A percentile compares a stretch with the other conserved stretches of the same genome.
These are phyloP conservation scores for Callimorpha dominula DNA, from an alignment of 2,888 invertebrate genomes.

Conservation along the genomic window DNA sequence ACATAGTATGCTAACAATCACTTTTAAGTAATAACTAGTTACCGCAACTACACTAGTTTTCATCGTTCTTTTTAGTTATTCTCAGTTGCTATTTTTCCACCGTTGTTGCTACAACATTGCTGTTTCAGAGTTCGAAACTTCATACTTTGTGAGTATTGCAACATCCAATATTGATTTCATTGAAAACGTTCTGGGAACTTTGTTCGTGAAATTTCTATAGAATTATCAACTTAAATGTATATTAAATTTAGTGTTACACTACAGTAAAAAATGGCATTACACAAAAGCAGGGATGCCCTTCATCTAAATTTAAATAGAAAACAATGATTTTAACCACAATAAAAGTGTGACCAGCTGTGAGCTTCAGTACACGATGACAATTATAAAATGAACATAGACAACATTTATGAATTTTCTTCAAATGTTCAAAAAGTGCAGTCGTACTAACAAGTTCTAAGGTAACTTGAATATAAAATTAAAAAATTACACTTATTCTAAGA, in stretches of 20 bases:
- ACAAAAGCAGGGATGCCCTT: too few species aligned
- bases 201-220: neutral
- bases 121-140: slow-evolving; percentile 1
- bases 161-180: slow-evolving; percentile 11
- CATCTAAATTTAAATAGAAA: too few species aligned
- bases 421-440: too few species aligned
- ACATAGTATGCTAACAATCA: neutral
- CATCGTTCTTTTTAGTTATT: slow-evolving; percentile 3
- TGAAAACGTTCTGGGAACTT: slow-evolving; percentile 9
- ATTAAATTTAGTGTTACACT: neutral
- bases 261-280: too few species aligned
- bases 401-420: too few species aligned
- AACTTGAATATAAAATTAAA: too few species aligned
- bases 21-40: neutral
- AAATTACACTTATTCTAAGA: too few species aligned
- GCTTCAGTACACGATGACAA: too few species aligned
- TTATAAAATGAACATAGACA: too few species aligned
- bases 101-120: slow-evolving; percentile 8
- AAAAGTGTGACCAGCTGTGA: too few species aligned
- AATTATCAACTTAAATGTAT: neutral
- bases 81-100: neutral
- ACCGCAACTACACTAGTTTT: neutral
- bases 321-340: too few species aligned
- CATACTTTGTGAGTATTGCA: neutral
- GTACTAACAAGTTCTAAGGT: too few species aligned